Evolutionary conservation across 2,113 vertebrate species (phyloP).

Genomic region (Serilophus lunatus): DNA sequence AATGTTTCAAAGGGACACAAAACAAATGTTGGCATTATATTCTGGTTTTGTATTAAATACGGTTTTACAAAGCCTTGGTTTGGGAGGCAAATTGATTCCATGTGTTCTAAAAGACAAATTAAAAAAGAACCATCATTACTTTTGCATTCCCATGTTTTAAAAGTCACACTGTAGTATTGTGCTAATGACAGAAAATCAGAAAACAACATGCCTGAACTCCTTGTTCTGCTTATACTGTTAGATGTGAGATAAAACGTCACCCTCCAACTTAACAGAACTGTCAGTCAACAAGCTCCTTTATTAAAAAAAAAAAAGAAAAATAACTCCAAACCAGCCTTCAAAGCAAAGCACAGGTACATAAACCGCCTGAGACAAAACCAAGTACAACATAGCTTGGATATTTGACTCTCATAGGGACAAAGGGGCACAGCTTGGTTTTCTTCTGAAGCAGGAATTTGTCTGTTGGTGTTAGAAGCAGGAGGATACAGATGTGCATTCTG

Average conservation of each 20-base stretch:
- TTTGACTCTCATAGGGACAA: neutral
- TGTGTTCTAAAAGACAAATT: neutral
- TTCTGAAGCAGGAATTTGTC: neutral
- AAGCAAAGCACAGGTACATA: neutral
- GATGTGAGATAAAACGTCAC: neutral
- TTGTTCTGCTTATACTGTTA: neutral
- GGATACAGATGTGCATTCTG: neutral
- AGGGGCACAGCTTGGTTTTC: neutral
- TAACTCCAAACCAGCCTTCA: neutral
- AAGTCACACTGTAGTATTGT: neutral
- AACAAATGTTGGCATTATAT: slow-evolving; percentile 9
- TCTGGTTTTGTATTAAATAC: neutral
- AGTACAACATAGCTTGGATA: neutral
- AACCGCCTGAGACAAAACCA: neutral
- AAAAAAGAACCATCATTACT: neutral
- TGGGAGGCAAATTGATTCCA: neutral
- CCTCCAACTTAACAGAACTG: neutral
- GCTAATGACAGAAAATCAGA: neutral
- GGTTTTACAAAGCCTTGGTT: neutral
- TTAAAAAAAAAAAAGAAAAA: neutral
- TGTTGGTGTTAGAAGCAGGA: neutral
- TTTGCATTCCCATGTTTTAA: neutral
- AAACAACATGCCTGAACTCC: neutral
- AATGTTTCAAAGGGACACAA: neutral
- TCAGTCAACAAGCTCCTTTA: neutral